Conservation (phyloP, 1,140 invertebrate genomes). For the Tetramorium alpestre region DNA sequence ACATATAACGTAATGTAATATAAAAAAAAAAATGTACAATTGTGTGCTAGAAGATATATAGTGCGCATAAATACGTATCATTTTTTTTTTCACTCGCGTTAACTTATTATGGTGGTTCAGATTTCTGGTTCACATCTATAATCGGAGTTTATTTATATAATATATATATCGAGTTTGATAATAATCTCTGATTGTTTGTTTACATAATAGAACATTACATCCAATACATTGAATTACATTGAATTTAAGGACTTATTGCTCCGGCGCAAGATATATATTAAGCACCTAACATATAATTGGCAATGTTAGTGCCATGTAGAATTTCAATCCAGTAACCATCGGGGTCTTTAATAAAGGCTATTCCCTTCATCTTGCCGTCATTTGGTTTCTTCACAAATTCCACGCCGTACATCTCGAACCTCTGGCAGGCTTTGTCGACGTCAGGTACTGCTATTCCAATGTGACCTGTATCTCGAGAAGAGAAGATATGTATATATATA, state of each 20-base stretch:
- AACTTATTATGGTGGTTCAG: slow-evolving; percentile 43
- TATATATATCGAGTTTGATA: slow-evolving; percentile 49
- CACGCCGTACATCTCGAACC: slow-evolving; percentile 94
- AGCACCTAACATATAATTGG: slow-evolving; percentile 75
- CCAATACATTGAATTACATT: slow-evolving; percentile 35
- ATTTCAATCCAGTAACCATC: slow-evolving; percentile 99
- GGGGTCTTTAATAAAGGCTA: slow-evolving; percentile 97
- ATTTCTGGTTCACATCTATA: slow-evolving; percentile 18
- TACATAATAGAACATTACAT: slow-evolving; percentile 44
- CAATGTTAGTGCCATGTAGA: slow-evolving; percentile 88
- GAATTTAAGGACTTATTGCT: slow-evolving; percentile 47
- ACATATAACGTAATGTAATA: slow-evolving; percentile 69
- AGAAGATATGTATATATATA: slow-evolving; percentile 4
- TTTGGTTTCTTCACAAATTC: slow-evolving; percentile 96
- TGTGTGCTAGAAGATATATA: slow-evolving; percentile 68
- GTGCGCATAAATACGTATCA: slow-evolving; percentile 65
- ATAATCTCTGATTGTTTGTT: slow-evolving; percentile 35
- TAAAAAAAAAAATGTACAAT: slow-evolving; percentile 71
- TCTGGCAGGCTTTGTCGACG: slow-evolving; percentile 93
- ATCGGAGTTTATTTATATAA: not conserved
- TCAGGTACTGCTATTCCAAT: slow-evolving; percentile 96
- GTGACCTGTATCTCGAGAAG: slow-evolving; percentile 89
- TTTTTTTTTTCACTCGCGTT: slow-evolving; percentile 50
- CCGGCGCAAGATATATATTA: slow-evolving; percentile 57
- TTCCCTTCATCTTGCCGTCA: slow-evolving; percentile 96